These are phyloP conservation scores for Melanitta fusca DNA, from an alignment of 2,797 vertebrate genomes.

Conservation along the genomic window DNA sequence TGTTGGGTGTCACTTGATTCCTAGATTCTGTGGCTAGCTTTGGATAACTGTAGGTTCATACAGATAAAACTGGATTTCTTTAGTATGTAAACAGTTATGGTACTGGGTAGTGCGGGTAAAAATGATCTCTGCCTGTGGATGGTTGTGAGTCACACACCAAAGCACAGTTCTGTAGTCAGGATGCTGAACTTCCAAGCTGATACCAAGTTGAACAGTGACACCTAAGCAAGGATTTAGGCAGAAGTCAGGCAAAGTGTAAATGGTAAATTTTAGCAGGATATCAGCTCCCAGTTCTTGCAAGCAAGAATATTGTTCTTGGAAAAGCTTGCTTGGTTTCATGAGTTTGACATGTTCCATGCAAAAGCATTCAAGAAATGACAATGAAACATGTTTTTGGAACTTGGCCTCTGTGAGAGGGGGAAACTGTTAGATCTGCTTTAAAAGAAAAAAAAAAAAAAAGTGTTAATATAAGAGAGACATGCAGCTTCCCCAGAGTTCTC, in stretches of 20 bases:
- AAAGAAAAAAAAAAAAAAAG: neutral
- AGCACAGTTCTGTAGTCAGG: neutral
- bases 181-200: neutral
- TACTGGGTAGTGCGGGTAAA: accelerated
- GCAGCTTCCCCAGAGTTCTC: neutral
- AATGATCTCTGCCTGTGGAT: neutral
- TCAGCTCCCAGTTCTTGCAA: neutral
- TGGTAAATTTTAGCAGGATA: neutral
- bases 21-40: neutral
- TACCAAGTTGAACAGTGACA: neutral
- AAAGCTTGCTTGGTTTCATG: neutral
- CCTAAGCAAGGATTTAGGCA: neutral
- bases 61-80: neutral
- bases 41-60: neutral
- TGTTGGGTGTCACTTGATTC: neutral
- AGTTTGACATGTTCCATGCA: neutral
- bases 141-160: neutral
- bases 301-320: neutral
- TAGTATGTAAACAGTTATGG: accelerated
- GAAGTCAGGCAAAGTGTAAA: neutral
- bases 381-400: neutral
- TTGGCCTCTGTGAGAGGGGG: neutral
- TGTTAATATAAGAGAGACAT: neutral
- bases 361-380: neutral
- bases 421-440: neutral